Evolutionary conservation across 2,888 invertebrate species (phyloP), one percentile per base, ranked within the genome.

Genomic region (Phortica magna): DNA sequence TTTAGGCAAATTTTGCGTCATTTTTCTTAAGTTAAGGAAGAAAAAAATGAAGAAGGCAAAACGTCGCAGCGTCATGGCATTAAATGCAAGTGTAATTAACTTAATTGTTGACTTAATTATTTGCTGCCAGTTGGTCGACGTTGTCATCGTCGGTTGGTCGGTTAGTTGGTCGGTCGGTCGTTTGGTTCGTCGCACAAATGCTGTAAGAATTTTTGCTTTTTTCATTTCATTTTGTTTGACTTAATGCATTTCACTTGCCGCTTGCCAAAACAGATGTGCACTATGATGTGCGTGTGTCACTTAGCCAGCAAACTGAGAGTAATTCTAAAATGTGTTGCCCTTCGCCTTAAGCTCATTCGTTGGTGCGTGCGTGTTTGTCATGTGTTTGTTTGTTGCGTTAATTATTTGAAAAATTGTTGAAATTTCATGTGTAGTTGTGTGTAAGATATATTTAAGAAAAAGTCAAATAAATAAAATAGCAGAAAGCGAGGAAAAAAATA

Each of bases 101-200:
- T 80, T 81, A 87, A 86, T 87, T 86, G 87, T 81, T 82, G 77
- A 79, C 83, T 82, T 80, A 81, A 84, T 85, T 85, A 81, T 85
- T 78, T 79, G 77, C 67, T 79, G 77, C 67, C 78, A 80, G 75
- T 78, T 79, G 79, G 71, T 59, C 59, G 14, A 17, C 55, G 7
- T 55, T 12, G 31, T 1, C 31, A 31, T 31, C 31, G 31, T 31
- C 5, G 31, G 31, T 31, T 31, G 31, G 31, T 31, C 1, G n/a
- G n/a, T 43, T 43, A 43, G 43, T 43, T 10, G 43, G 43, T 43
- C 7, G 43, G 6, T 43, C 7, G 43, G 6, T 43, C 43, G 9
- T 1, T 48, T 48, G 48, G 31, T 64, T 2, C 64, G 7, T 31
- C 14, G 10, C 12, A 61, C 4, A 22, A 39, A 12, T 19, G 17